A percentile compares a stretch with the other conserved stretches of the same genome.
phyloP scores from a whole-genome alignment of 2,797 vertebrate genomes.

The Muscicapa comitata region DNA sequence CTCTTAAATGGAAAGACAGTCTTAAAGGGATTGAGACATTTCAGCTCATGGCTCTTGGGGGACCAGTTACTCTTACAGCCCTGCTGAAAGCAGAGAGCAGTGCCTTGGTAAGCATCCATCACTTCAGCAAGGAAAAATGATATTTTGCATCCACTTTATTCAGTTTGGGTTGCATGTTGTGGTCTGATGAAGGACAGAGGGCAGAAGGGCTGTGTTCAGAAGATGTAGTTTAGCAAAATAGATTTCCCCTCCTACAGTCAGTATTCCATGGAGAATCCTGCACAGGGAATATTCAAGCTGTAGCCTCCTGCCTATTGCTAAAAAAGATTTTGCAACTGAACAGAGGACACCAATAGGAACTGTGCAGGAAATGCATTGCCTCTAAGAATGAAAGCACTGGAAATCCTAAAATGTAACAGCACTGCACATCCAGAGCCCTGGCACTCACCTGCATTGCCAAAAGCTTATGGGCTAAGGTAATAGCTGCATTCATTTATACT shows the following conservation, averaged over 20 bases:
- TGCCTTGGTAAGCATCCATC: background rate
- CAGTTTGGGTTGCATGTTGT: background rate
- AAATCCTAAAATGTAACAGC: background rate
- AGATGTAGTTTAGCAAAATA: background rate
- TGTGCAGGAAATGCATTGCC: background rate
- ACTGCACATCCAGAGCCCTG: background rate
- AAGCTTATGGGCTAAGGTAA: background rate
- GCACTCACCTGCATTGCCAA: background rate
- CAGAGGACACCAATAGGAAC: background rate
- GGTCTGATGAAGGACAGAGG: background rate
- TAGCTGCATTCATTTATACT: background rate
- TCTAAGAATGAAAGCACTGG: background rate
- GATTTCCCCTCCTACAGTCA: background rate
- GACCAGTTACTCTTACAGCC: background rate
- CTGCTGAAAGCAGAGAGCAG: background rate
- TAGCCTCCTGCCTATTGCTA: background rate
- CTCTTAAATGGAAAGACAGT: background rate
- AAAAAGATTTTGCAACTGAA: background rate
- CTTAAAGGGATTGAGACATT: background rate
- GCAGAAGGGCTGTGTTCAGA: background rate
- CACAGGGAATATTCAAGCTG: background rate
- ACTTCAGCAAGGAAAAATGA: background rate
- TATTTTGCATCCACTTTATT: background rate
- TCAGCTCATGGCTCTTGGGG: conserved; percentile 4
- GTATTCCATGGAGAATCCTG: background rate